Percentiles rank a stretch among this genome's conserved stretches.
Evolutionary conservation across 2,797 vertebrate species (phyloP).

Genomic region (Zenarchopterus dispar): DNA sequence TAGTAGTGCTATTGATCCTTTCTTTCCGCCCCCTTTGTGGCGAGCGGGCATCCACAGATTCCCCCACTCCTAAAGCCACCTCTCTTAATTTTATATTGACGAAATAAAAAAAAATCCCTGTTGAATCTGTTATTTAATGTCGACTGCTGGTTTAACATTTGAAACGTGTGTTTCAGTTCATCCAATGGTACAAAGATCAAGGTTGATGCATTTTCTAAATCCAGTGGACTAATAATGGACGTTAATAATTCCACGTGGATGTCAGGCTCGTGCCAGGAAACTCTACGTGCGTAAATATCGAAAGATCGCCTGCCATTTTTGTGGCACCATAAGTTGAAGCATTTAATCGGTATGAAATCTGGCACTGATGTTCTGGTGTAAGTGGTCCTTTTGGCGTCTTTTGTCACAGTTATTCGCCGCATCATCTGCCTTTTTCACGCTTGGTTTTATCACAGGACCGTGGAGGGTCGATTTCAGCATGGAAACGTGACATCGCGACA

Average conservation of each 20-base stretch:
- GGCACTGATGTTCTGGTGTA: conserved; percentile 50
- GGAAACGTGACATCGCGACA: conserved; percentile 46
- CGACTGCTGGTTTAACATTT: no score
- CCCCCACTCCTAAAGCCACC: conserved; percentile 25
- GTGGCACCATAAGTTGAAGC: conserved; percentile 46
- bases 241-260: not conserved
- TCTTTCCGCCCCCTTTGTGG: conserved; percentile 60
- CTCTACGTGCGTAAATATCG: conserved; percentile 76
- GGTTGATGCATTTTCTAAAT: no score
- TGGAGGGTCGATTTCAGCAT: conserved; percentile 59
- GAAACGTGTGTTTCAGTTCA: no score
- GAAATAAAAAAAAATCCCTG: not conserved
- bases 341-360: conserved; percentile 83
- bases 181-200: no score
- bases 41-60: conserved; percentile 55
- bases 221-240: no score
- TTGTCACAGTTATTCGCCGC: conserved; percentile 67
- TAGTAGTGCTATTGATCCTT: conserved; percentile 38
- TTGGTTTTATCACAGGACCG: conserved; percentile 67
- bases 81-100: not conserved
- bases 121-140: no score
- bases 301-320: conserved; percentile 58
- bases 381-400: conserved; percentile 54
- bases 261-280: conserved; percentile 26
- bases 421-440: conserved; percentile 81